phyloP scores from a whole-genome alignment of 2,797 vertebrate species.

The Tangara arthus region DNA sequence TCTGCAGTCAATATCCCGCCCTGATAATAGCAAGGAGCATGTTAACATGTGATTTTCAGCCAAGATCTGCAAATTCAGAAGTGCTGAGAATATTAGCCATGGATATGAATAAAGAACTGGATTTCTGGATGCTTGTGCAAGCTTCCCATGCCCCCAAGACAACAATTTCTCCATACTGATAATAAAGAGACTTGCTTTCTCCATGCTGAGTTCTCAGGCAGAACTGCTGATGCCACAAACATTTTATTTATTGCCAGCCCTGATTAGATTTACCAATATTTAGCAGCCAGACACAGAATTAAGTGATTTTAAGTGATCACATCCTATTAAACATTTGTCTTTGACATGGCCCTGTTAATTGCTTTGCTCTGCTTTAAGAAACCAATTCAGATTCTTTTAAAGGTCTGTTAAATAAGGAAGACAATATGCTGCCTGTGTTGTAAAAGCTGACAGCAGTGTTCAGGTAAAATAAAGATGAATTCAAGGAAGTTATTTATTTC shows the following conservation, averaged over 20 bases:
- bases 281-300: conserved; percentile 19
- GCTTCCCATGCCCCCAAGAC: background rate
- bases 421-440: background rate
- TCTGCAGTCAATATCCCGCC: background rate
- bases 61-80: background rate
- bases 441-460: background rate
- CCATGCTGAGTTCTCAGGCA: background rate
- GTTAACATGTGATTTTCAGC: conserved; percentile 10
- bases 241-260: conserved; percentile 16
- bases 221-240: conserved; percentile 30
- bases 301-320: conserved; percentile 35
- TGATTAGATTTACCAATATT: conserved; percentile 36
- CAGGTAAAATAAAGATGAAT: conserved; percentile 11
- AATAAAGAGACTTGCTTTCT: conserved; percentile 7
- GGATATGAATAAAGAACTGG: background rate
- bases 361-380: conserved; percentile 25
- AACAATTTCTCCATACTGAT: background rate
- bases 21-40: background rate
- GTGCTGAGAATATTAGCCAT: background rate
- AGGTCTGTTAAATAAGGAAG: conserved; percentile 1
- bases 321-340: conserved; percentile 45
- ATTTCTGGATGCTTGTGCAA: background rate
- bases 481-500: background rate
- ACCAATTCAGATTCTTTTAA: background rate
- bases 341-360: background rate